Evolutionary conservation across 2,113 vertebrate genomes (phyloP).

Genomic region (Apodemus speciosus): DNA sequence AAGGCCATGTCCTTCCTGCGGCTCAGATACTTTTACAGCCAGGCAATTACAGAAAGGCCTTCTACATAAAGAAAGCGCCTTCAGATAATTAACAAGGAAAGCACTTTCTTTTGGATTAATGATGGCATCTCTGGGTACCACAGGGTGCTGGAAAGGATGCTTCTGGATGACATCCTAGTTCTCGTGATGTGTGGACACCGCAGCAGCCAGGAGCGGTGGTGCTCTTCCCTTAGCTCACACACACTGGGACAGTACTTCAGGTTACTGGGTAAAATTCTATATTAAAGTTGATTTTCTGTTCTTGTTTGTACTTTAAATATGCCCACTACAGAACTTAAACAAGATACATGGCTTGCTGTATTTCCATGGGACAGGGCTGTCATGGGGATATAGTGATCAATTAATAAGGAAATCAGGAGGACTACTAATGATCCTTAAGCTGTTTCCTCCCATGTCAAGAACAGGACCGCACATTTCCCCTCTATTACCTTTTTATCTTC

Average conservation of each 20-base stretch:
- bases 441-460: not conserved
- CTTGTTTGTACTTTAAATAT: not conserved
- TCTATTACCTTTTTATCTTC: not conserved
- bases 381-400: not conserved
- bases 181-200: not conserved
- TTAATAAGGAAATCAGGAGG: not conserved
- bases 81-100: conserved; percentile 3
- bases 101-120: not conserved
- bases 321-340: not conserved
- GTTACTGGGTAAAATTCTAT: not conserved
- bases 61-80: not conserved
- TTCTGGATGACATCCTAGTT: not conserved
- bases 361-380: not conserved
- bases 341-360: not conserved
- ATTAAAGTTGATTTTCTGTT: not conserved
- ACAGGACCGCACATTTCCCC: not conserved
- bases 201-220: not conserved
- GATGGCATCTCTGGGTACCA: not conserved
- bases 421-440: not conserved
- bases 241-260: not conserved
- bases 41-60: not conserved
- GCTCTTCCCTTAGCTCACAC: not conserved
- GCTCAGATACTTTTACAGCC: not conserved
- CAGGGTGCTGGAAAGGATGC: not conserved
- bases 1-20: not conserved